A percentile compares a stretch with the other conserved stretches of the same genome.
Conservation (phyloP, 1,140 invertebrate genomes). For the Cyrtorhinus lividipennis region DNA sequence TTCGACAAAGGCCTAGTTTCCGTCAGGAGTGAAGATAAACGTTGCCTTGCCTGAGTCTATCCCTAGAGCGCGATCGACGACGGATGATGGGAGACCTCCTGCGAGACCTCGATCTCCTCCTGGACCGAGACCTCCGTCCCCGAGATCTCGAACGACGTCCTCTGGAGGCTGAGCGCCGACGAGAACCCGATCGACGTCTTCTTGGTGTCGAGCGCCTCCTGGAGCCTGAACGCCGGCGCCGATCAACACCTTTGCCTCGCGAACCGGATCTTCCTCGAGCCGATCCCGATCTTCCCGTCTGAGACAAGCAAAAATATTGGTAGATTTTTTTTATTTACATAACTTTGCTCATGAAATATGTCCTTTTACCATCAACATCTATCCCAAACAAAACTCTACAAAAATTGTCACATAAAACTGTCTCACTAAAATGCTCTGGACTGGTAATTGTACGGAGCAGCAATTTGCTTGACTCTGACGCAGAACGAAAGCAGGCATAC, state of each 20-base stretch:
- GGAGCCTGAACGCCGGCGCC: slow-evolving; percentile 19
- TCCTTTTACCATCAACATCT: slow-evolving; percentile 1
- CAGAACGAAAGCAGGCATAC: too few relatives aligned
- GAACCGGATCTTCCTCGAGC: slow-evolving; percentile 20
- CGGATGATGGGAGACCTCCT: slow-evolving; percentile 16
- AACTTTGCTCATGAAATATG: not conserved
- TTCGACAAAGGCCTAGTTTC: too few relatives aligned
- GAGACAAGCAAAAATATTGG: too few relatives aligned
- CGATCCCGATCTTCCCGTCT: not conserved
- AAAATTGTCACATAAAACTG: too few relatives aligned
- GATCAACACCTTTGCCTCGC: slow-evolving; percentile 7
- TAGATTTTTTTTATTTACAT: not conserved
- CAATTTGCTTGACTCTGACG: too few relatives aligned
- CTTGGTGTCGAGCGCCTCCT: slow-evolving; percentile 30
- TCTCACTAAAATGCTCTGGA: too few relatives aligned
- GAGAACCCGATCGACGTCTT: slow-evolving; percentile 30
- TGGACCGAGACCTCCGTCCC: slow-evolving; percentile 32
- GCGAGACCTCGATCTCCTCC: slow-evolving; percentile 31
- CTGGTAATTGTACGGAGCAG: too few relatives aligned
- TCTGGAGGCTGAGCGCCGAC: slow-evolving; percentile 33
- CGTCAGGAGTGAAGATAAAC: too few relatives aligned
- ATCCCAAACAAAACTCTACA: too few relatives aligned
- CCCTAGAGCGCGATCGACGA: slow-evolving; percentile 7
- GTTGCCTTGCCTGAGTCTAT: slow-evolving; percentile 23
- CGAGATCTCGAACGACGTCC: slow-evolving; percentile 31